Evolutionary conservation across 2,888 invertebrate genomes (phyloP).

Genomic region (Cremastobaeus sp.): DNA sequence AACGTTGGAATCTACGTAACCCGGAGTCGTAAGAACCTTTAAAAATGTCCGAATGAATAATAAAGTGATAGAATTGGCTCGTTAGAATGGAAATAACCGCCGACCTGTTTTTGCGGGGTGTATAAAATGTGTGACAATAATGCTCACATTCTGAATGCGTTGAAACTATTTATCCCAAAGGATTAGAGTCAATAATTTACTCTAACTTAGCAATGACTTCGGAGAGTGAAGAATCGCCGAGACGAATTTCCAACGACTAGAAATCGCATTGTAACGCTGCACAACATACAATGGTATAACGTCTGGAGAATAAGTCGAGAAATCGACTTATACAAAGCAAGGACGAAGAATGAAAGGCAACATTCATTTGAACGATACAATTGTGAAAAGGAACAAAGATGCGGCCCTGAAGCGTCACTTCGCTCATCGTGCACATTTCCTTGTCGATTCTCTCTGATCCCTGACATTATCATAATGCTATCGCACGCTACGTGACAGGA

Average conservation of each 20-base stretch:
- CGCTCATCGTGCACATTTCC: constrained; percentile 72
- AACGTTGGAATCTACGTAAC: no score
- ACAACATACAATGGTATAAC: constrained; percentile 32
- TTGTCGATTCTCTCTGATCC: constrained; percentile 73
- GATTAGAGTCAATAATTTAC: constrained; percentile 50
- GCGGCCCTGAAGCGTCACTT: constrained; percentile 66
- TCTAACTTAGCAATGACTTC: constrained; percentile 36
- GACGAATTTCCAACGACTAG: constrained; percentile 18
- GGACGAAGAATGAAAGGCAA: constrained; percentile 54
- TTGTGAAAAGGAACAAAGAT: constrained; percentile 56
- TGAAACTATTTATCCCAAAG: no score
- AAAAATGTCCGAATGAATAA: no score
- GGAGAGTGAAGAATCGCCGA: constrained; percentile 26
- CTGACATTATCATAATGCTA: constrained; percentile 75
- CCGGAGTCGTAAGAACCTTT: no score
- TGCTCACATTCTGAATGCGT: no score
- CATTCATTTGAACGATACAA: constrained; percentile 63
- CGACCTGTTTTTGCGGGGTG: no score
- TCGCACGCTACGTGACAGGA: constrained; percentile 75
- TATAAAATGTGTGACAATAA: no score
- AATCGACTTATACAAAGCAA: constrained; percentile 49
- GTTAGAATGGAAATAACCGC: no score
- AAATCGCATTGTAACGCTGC: constrained; percentile 32
- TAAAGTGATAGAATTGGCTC: no score
- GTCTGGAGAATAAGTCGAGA: constrained; percentile 42